Conservation (phyloP, 2,797 vertebrate species). For the Petrocephalus schoutedeni region DNA sequence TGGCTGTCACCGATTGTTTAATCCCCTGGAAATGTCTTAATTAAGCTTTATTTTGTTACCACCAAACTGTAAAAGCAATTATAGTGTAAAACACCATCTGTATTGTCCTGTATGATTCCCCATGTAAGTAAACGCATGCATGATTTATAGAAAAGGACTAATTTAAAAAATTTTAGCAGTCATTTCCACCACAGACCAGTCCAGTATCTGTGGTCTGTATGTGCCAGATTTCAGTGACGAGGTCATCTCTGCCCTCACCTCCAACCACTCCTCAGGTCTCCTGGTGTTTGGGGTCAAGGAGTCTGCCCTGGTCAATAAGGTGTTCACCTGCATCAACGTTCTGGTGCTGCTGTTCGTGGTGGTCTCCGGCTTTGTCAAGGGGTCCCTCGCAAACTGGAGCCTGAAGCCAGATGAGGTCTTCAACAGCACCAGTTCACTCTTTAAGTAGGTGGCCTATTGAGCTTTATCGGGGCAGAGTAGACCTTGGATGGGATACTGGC, state of each 20-base stretch:
- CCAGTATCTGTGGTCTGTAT: not conserved
- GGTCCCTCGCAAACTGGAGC: constrained; percentile 78
- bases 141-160: not conserved
- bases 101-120: not conserved
- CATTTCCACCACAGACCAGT: not conserved
- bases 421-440: constrained; percentile 44
- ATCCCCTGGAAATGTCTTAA: not conserved
- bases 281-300: constrained; percentile 89
- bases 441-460: constrained; percentile 62
- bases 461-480: not conserved
- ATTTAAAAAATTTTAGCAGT: not conserved
- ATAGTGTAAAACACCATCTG: not conserved
- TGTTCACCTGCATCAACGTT: constrained; percentile 90
- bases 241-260: not conserved
- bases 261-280: constrained; percentile 61
- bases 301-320: constrained; percentile 88
- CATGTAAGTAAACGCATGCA: not conserved
- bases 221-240: not conserved
- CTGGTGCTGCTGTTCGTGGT: constrained; percentile 84
- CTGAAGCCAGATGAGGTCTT: constrained; percentile 63
- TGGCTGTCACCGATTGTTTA: not conserved
- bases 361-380: constrained; percentile 84
- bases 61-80: not conserved
- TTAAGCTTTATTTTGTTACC: not conserved
- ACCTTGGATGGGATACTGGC: not conserved